A percentile compares a stretch with the other conserved stretches of the same genome.
Evolutionary conservation across 30 jellyfish, hydroid and myxozoan genomes (phyloP).

Genomic region (Pseudorhiza aurosa): DNA sequence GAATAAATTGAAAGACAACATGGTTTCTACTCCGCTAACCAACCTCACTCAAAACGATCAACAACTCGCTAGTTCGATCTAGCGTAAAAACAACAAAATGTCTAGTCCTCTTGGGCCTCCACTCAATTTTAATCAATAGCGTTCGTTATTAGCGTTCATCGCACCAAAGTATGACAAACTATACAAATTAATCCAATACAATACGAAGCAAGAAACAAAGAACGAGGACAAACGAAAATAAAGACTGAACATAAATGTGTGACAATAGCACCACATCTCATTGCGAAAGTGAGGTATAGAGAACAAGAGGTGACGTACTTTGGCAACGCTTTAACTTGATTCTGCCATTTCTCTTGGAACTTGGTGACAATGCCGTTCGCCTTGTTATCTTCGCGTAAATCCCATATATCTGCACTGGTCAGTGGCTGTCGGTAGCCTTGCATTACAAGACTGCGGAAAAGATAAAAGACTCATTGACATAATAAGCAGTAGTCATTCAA

Average conservation of each 20-base stretch:
- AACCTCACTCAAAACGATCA: neutral
- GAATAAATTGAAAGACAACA: too few relatives aligned
- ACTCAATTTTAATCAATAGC: slow-evolving; percentile 5
- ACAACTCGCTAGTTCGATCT: slow-evolving; percentile 2
- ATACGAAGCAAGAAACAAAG: neutral
- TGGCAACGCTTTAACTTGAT: slow-evolving; percentile 45
- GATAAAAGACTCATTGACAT: neutral
- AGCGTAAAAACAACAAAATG: slow-evolving; percentile 4
- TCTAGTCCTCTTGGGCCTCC: slow-evolving; percentile 15
- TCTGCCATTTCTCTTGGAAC: slow-evolving; percentile 66
- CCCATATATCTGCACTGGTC: slow-evolving; percentile 77
- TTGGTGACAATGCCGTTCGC: slow-evolving; percentile 38
- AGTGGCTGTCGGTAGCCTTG: slow-evolving; percentile 77
- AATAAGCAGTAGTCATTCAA: too few relatives aligned
- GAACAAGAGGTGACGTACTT: too few relatives aligned
- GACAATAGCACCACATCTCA: neutral
- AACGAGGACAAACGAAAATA: neutral
- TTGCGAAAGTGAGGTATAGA: too few relatives aligned
- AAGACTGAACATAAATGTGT: slow-evolving; percentile 1
- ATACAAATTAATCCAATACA: neutral
- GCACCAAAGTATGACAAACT: slow-evolving; percentile 8
- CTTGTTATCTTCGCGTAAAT: slow-evolving; percentile 39
- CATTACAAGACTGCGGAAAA: slow-evolving; percentile 51
- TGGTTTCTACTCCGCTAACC: too few relatives aligned
- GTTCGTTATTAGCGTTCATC: slow-evolving; percentile 3